Evolutionary conservation across 2,888 invertebrate genomes (phyloP).

Genomic region (Rhogogaster chlorosoma): DNA sequence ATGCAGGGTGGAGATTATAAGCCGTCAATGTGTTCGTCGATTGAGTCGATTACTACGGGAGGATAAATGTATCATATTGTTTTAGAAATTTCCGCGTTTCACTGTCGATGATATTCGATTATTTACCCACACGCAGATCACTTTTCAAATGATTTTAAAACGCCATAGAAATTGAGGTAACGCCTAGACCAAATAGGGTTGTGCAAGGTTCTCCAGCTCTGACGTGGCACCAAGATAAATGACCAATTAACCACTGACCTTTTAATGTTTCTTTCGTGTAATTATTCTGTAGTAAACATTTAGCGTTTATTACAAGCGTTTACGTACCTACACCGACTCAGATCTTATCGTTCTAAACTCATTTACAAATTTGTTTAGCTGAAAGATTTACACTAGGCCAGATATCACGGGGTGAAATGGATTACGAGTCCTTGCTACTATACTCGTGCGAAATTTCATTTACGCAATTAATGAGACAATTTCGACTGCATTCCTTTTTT

Average conservation of each 20-base stretch:
- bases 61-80: neutral
- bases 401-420: neutral
- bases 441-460: neutral
- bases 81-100: slow-evolving; percentile 1
- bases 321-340: neutral
- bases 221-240: slow-evolving; percentile 25
- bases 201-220: neutral
- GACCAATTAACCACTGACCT: slow-evolving; percentile 41
- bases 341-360: slow-evolving; percentile 11
- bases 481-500: too few species aligned
- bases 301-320: slow-evolving; percentile 2
- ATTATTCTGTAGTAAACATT: slow-evolving; percentile 37
- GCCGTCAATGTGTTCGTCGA: neutral
- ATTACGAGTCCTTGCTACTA: neutral
- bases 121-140: neutral
- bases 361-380: slow-evolving; percentile 2
- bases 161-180: neutral
- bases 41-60: neutral
- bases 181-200: slow-evolving; percentile 20
- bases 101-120: neutral
- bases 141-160: neutral
- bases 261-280: slow-evolving; percentile 18
- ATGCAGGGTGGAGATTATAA: neutral
- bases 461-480: neutral
- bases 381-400: neutral